Base-by-base conservation (phyloP, 1,140 invertebrate species). In the Lysiphlebus fabarum region DNA sequence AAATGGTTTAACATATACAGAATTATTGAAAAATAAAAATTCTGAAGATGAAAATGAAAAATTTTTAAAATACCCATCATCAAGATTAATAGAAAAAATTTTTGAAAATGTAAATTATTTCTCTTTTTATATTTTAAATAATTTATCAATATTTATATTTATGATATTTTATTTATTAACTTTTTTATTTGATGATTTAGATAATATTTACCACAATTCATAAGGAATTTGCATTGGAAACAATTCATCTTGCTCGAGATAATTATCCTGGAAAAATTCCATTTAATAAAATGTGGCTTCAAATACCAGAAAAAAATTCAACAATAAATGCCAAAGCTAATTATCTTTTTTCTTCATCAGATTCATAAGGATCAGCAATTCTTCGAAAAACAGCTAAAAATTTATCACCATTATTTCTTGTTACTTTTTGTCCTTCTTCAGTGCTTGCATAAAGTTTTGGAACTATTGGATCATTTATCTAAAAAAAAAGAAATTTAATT, bases 351-450 rank as follows among this genome's bases (percentile, higher is more conserved):
- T 62, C 33, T 64, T 51, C 26, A 42, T 41, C 64, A 58, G 53
- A 53, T 43, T 48, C 48, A 67, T 72, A 79, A 47, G 82, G 75
- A 78, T 87, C 85, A 47, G 72, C 17, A 63, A 91, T 82, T 76
- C 93, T 84, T 74, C 82, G 81, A 75, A 93, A 99, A 41, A 98
- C 90, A 62, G 96, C 95, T 58, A 94, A 70, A 83, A 89, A 98
- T 79, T 98, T 98, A 45, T 91, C 85, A 42, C 97, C 96, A 62
- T 92, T 89, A 75, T 98, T 98, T 68, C 97, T 84, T 9, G 93
- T 90, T 0, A 99, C 97, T 83, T 99, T 99, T 79, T 98, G 89
- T 0, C 96, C 97, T 83, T 99, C 97, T 82, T 99, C 97, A 47
- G 95, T 95, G 70, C 92, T 94, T 68, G 92, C 88, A 74, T 87